phyloP scores from a whole-genome alignment of 2,113 vertebrate species.

The Urocitellus parryii region DNA sequence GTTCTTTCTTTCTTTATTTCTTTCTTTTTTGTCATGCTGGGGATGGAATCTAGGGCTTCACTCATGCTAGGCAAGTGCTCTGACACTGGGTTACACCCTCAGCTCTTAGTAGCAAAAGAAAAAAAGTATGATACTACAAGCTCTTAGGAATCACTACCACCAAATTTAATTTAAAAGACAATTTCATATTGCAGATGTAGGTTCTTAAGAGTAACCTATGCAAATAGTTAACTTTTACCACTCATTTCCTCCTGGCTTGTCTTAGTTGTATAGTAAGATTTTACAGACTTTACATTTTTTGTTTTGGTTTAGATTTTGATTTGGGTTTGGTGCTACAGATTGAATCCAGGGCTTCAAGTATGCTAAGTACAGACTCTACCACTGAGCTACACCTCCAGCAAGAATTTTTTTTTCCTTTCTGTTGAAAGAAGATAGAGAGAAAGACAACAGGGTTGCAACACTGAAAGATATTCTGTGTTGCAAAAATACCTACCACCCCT shows the following conservation, averaged over 20 bases:
- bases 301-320: not conserved
- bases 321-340: not conserved
- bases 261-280: not conserved
- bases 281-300: not conserved
- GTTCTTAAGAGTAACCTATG: not conserved
- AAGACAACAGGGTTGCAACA: slow-evolving; percentile 15
- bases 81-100: not conserved
- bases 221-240: not conserved
- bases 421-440: slow-evolving; percentile 8
- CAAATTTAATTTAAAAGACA: slow-evolving; percentile 45
- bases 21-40: not conserved
- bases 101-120: not conserved
- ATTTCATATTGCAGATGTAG: not conserved
- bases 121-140: not conserved
- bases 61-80: not conserved
- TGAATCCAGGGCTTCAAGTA: not conserved
- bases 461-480: not conserved
- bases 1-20: not conserved
- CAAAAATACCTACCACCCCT: slow-evolving; percentile 5
- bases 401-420: not conserved
- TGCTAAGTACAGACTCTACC: not conserved
- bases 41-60: not conserved
- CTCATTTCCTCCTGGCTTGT: not conserved
- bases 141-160: not conserved
- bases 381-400: not conserved